These are phyloP conservation scores for Argopecten irradians DNA, from an alignment of 1,140 invertebrate species.

Conservation along the genomic window DNA sequence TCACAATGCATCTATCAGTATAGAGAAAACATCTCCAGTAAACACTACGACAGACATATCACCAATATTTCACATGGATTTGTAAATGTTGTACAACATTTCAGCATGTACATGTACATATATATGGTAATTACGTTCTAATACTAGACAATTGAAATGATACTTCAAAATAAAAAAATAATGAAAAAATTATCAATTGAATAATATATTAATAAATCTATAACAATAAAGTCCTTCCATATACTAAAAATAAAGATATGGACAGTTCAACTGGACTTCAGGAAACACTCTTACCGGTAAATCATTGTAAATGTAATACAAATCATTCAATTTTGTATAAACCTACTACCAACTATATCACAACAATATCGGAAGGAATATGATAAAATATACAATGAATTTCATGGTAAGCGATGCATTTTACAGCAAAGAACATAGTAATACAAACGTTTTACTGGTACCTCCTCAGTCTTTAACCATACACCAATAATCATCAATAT, in stretches of 20 bases:
- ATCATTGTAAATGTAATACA: constrained; percentile 2
- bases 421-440: background rate
- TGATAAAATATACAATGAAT: background rate
- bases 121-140: no score
- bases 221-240: background rate
- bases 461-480: no score
- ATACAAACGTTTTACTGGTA: no score
- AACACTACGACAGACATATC: no score
- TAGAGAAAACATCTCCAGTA: no score
- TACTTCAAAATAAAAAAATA: no score
- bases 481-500: background rate
- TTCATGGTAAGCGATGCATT: background rate
- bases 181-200: background rate
- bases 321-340: background rate
- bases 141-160: no score
- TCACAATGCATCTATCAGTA: no score
- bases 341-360: background rate
- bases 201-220: background rate
- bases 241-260: background rate
- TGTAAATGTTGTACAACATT: no score
- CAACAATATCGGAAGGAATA: background rate
- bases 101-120: no score
- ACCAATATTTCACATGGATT: no score
- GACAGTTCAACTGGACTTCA: background rate
- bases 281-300: background rate